These are phyloP conservation scores for Crotalus horridus DNA, from an alignment of 2,113 vertebrate genomes.

Conservation along the genomic window DNA sequence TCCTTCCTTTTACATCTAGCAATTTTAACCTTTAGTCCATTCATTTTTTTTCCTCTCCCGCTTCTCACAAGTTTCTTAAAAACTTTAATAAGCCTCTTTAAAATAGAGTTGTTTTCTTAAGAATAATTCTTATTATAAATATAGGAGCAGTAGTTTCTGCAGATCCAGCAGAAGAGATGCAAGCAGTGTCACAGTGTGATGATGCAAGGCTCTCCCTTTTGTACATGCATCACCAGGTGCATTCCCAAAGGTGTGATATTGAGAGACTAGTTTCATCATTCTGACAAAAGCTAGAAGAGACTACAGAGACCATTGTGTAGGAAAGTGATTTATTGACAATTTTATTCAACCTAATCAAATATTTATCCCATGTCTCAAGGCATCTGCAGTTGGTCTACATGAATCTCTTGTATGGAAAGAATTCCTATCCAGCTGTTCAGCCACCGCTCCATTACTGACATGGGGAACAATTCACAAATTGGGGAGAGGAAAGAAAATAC, in stretches of 20 bases:
- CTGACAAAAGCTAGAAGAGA: background rate
- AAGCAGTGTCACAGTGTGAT: background rate
- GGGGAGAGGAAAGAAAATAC: constrained; percentile 25
- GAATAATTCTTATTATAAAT: background rate
- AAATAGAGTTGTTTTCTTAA: background rate
- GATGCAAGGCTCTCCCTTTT: background rate
- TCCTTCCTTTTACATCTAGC: background rate
- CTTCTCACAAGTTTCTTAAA: background rate
- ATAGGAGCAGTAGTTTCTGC: background rate
- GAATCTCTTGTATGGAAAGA: background rate
- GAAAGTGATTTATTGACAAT: background rate
- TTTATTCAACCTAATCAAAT: background rate
- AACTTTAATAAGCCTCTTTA: background rate
- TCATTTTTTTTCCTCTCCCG: background rate
- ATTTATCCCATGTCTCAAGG: background rate
- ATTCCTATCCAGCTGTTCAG: background rate
- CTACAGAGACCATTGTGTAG: background rate
- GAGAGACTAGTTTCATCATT: background rate
- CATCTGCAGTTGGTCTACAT: background rate
- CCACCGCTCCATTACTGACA: background rate
- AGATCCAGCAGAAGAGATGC: background rate
- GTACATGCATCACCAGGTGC: background rate
- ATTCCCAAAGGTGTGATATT: background rate
- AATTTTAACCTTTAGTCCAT: background rate
- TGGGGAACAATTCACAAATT: constrained; percentile 16